These are phyloP conservation scores for Cyanoderma ruficeps DNA, from an alignment of 2,113 vertebrate species.

Conservation along the genomic window DNA sequence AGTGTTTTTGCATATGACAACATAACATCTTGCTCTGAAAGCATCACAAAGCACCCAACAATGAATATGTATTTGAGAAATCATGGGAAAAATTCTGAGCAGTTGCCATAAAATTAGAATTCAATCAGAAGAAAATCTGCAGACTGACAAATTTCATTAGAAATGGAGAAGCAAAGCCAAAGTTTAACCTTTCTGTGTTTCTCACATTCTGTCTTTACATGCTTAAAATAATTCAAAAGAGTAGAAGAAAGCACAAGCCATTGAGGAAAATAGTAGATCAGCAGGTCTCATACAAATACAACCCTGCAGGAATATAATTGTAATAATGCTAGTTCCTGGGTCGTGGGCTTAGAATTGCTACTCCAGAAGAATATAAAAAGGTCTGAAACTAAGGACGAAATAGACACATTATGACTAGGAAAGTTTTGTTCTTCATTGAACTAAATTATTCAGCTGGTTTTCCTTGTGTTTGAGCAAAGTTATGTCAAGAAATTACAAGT, in stretches of 20 bases:
- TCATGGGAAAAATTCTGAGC: neutral
- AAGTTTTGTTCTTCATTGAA: neutral
- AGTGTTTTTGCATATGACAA: neutral
- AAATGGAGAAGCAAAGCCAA: neutral
- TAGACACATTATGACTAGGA: neutral
- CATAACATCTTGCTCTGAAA: neutral
- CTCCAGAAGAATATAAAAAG: neutral
- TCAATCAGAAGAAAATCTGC: neutral
- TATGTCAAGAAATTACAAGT: neutral
- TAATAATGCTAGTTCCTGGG: neutral
- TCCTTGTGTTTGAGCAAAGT: neutral
- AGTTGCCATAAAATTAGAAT: neutral
- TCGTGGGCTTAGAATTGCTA: neutral
- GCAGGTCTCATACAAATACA: neutral
- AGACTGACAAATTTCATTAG: neutral
- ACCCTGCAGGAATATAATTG: neutral
- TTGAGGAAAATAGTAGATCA: neutral
- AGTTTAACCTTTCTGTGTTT: neutral
- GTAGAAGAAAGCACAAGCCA: neutral
- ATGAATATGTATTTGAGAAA: neutral
- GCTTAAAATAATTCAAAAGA: neutral
- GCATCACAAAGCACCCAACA: neutral
- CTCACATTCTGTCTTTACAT: neutral
- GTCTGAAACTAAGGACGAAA: neutral
- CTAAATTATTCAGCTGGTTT: neutral